phyloP scores from a whole-genome alignment of 64 coral and sea anemone genomes.

The Montipora cactus region DNA sequence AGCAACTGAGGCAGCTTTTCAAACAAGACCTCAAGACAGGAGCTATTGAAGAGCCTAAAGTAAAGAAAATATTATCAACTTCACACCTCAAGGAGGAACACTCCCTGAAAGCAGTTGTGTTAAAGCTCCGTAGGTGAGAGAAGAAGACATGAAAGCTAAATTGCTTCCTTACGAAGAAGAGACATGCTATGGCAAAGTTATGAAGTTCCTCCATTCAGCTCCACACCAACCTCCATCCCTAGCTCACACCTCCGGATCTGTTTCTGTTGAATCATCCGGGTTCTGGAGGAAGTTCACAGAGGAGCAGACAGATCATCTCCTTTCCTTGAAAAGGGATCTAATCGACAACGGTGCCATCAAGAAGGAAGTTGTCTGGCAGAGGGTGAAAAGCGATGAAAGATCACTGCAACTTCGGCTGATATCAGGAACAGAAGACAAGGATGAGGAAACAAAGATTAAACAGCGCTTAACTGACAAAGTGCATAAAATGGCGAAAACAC shows the following conservation, averaged over 20 bases:
- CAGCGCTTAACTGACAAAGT: slow-evolving; percentile 37
- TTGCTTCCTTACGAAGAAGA: slow-evolving; percentile 18
- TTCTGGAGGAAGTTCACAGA: slow-evolving; percentile 1
- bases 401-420: background rate
- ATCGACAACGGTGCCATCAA: background rate
- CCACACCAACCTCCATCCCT: background rate
- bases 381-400: slow-evolving; percentile 10
- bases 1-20: slow-evolving; percentile 51
- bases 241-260: too few species aligned
- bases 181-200: background rate
- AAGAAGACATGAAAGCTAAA: slow-evolving; percentile 19
- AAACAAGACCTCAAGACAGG: slow-evolving; percentile 53
- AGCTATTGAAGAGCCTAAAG: slow-evolving; percentile 46
- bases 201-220: background rate
- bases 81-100: slow-evolving; percentile 22
- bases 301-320: background rate
- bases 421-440: background rate
- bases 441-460: background rate
- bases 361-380: slow-evolving; percentile 36
- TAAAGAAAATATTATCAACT: slow-evolving; percentile 47
- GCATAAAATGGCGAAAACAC: background rate
- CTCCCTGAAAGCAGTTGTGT: slow-evolving; percentile 40
- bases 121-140: slow-evolving; percentile 55
- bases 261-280: background rate
- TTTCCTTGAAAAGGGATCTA: background rate